Evolutionary conservation across 2,888 invertebrate genomes (phyloP), one percentile per base, ranked within the genome.

Genomic region (Apodemia zela): DNA sequence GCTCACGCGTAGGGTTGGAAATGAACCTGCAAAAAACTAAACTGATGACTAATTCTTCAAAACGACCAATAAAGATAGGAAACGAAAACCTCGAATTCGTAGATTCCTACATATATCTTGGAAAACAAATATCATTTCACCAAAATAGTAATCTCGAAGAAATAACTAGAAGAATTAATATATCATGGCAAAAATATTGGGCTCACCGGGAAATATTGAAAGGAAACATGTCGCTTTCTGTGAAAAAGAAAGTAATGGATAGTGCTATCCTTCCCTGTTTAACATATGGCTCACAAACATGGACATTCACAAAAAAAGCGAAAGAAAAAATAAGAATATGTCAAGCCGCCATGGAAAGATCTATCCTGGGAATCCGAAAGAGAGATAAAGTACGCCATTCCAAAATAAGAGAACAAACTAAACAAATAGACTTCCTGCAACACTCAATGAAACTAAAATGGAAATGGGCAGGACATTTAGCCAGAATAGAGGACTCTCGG

Each of bases 21-120:
- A 49, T 49, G 18, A 49, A 49, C 18, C n/a, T 49, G 18, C 49
- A 49, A 18, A 49, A 49, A 49, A 49, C 49, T 7, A 49, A 49
- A 18, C 49, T 49, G 13, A 49, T 49, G 17, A 49, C 49, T 8
- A 49, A 49, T 5, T 42, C 42, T 1, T 42, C 15, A 15, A 42
- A 45, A 45, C 45, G 1, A n/a, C 6, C 15, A 15, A n/a, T 45
- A 45, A n/a, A n/a, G 6, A 3, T 45, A 45, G 45, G 45, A 6
- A n/a, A 45, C 45, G 45, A 45, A 45, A 5, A 11, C 15, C 45
- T 45, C 4, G 45, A 45, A 45, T n/a, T n/a, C 6, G 45, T 45
- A 10, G 45, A 45, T n/a, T 11, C 15, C 1, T n/a, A 45, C 4
- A 45, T 45, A 6, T 45, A 45, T 45, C 45, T 45, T 11, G 45